phyloP scores from a whole-genome alignment of 2,113 vertebrate species.

The Trochalopteron elliotii region DNA sequence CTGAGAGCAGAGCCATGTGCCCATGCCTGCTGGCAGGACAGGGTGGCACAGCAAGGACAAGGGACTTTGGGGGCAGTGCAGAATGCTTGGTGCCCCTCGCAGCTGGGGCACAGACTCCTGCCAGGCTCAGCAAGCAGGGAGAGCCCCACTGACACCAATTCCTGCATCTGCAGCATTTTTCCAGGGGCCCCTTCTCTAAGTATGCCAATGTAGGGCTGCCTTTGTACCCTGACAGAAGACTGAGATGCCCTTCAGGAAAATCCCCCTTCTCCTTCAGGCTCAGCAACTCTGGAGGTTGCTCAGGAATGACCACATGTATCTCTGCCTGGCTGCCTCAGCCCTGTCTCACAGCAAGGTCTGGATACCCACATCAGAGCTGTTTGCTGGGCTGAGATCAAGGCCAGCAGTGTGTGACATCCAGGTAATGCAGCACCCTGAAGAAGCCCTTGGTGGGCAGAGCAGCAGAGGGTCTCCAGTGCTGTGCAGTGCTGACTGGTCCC shows the following conservation, averaged over 20 bases:
- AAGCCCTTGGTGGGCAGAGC: background rate
- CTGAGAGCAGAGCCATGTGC: background rate
- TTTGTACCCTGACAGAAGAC: background rate
- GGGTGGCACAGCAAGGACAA: background rate
- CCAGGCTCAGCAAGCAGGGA: background rate
- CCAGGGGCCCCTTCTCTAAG: background rate
- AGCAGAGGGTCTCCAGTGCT: background rate
- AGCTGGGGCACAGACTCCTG: background rate
- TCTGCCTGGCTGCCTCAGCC: background rate
- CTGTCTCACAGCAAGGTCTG: background rate
- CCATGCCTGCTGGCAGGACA: background rate
- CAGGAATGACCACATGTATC: background rate
- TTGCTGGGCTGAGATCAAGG: background rate
- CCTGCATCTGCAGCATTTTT: background rate
- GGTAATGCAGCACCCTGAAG: background rate
- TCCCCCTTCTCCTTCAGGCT: background rate
- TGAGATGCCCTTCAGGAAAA: background rate
- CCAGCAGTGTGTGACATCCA: background rate
- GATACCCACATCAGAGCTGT: fast-evolving
- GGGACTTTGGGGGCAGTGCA: background rate
- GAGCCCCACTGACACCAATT: background rate
- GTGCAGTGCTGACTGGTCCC: fast-evolving
- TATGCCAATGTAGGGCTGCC: background rate
- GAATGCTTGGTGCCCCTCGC: no score
- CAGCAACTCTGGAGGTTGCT: fast-evolving